These are phyloP conservation scores for Caerostris darwini DNA, from an alignment of 1,140 invertebrate species.

Conservation along the genomic window DNA sequence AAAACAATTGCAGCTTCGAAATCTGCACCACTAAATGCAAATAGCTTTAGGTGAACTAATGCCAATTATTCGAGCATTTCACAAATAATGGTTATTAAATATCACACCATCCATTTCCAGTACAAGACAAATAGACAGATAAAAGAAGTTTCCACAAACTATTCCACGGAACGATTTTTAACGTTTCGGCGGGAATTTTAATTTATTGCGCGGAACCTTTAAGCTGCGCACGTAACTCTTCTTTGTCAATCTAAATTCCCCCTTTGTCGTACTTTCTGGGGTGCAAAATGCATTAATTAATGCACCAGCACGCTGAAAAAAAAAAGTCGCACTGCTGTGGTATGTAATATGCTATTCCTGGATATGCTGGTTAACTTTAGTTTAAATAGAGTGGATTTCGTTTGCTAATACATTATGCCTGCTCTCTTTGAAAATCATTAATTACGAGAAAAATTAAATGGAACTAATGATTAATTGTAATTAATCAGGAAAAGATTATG, in stretches of 20 bases:
- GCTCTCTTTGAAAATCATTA: neutral
- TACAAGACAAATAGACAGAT: neutral
- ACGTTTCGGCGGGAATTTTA: neutral
- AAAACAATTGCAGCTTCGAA: neutral
- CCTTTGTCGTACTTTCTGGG: neutral
- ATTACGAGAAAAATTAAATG: slow-evolving; percentile 20
- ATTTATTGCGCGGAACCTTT: neutral
- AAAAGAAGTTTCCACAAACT: slow-evolving; percentile 4
- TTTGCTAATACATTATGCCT: slow-evolving; percentile 1
- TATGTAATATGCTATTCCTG: slow-evolving; percentile 25
- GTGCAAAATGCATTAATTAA: slow-evolving; percentile 32
- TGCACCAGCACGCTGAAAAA: neutral
- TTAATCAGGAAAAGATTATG: slow-evolving; percentile 24
- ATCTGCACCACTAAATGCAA: neutral
- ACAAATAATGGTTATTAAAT: slow-evolving; percentile 49
- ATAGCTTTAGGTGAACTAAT: neutral
- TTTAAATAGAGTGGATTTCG: slow-evolving; percentile 13
- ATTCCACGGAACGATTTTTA: slow-evolving; percentile 11
- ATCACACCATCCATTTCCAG: neutral
- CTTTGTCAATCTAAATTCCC: slow-evolving; percentile 24
- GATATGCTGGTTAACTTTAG: neutral
- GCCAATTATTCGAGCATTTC: neutral
- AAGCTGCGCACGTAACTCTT: neutral
- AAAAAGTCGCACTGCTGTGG: neutral
- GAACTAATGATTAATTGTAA: slow-evolving; percentile 21